Percentiles rank a stretch among this genome's conserved stretches.
Evolutionary conservation across 2,113 vertebrate genomes (phyloP).

Genomic region (Crotalus tigris): DNA sequence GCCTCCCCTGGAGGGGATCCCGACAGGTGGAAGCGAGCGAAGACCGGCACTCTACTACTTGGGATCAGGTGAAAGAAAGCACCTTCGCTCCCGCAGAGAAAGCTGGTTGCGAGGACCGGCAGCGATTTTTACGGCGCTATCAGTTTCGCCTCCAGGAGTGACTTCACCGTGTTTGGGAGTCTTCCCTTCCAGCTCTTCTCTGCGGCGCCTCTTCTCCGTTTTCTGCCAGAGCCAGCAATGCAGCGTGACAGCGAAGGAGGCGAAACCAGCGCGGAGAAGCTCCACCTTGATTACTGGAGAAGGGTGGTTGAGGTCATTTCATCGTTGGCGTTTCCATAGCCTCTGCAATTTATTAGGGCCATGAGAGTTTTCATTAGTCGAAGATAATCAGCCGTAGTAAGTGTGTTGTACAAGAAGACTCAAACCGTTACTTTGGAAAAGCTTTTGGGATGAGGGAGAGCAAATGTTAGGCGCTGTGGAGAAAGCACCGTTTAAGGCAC

Average conservation of each 20-base stretch:
- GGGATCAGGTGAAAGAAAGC: neutral
- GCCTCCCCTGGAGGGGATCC: neutral
- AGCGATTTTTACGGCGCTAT: neutral
- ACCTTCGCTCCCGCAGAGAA: neutral
- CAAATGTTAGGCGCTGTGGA: neutral
- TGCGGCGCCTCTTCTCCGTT: neutral
- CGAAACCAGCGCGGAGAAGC: neutral
- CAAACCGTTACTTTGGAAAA: neutral
- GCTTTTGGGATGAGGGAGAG: neutral
- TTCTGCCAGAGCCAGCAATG: neutral
- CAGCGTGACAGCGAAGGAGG: neutral
- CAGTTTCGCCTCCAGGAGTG: neutral
- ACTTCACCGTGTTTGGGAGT: neutral
- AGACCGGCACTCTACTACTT: neutral
- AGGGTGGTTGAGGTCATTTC: neutral
- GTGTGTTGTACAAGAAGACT: too few species aligned
- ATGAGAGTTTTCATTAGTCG: neutral
- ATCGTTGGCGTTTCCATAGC: too few species aligned
- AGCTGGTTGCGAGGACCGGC: neutral
- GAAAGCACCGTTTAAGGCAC: neutral
- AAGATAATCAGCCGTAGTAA: neutral
- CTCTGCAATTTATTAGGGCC: neutral
- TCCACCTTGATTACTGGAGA: neutral
- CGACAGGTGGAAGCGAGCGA: too few species aligned
- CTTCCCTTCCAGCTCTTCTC: neutral